phyloP scores from a whole-genome alignment of 1,140 invertebrate species.

The Subanguina moxae region DNA sequence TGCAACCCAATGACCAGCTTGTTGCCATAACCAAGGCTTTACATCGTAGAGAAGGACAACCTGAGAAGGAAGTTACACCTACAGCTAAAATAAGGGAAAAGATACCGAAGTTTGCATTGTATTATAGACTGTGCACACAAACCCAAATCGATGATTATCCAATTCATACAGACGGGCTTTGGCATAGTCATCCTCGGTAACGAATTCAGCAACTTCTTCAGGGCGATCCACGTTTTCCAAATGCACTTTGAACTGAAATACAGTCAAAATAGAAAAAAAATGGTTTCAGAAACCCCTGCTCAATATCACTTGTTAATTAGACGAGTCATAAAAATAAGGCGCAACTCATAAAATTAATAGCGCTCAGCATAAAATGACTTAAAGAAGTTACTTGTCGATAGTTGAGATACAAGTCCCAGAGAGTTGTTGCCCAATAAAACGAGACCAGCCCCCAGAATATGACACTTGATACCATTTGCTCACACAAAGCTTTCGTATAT shows the following conservation, averaged over 20 bases:
- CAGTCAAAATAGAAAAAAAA: not conserved
- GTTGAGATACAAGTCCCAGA: conserved; percentile 53
- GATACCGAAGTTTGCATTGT: conserved; percentile 41
- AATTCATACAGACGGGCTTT: conserved; percentile 53
- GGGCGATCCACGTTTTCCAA: conserved; percentile 46
- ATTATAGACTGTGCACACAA: conserved; percentile 31
- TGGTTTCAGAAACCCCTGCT: not conserved
- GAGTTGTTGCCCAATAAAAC: conserved; percentile 40
- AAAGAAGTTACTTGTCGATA: conserved; percentile 37
- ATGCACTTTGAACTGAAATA: conserved; percentile 44
- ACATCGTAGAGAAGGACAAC: conserved; percentile 38
- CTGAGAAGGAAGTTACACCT: conserved; percentile 30
- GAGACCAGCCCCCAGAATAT: conserved; percentile 48
- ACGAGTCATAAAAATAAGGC: not conserved
- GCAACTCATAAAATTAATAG: not conserved
- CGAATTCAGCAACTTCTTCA: conserved; percentile 42
- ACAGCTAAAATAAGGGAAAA: not conserved
- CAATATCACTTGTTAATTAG: not conserved
- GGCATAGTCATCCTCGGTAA: conserved; percentile 46
- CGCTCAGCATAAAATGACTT: not conserved
- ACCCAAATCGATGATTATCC: conserved; percentile 52
- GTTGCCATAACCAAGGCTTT: conserved; percentile 45
- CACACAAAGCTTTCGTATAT: too few relatives aligned
- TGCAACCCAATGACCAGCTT: not conserved
- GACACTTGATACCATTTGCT: conserved; percentile 19